Evolutionary conservation across 2,797 vertebrate genomes (phyloP), one percentile per base, ranked within the genome.

Genomic region (Oceanodroma leucorhoa): DNA sequence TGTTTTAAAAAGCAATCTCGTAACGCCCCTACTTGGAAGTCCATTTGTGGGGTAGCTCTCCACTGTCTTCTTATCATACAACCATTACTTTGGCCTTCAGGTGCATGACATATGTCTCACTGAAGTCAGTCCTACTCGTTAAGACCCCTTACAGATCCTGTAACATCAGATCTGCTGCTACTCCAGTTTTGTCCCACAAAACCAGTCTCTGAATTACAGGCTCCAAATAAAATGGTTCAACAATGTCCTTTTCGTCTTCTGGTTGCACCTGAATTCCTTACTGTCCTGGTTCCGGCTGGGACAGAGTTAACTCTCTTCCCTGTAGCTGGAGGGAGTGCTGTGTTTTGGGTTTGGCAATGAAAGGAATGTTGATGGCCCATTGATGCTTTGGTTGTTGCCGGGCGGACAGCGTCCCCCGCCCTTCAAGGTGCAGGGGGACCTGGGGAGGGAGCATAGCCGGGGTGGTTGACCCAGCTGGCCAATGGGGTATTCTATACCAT

Each of bases 91-190:
- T 58, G 29, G 11, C 13, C 32, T 82, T 48, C 16, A 57, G 34
- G 13, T 45, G 23, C 15, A 26, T 18, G 23, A 50, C 10, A 20
- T 9, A 22, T 0, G 0, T 19, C 57, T 41, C 1, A 1, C 3
- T 66, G n/a, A 75, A 34, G 5, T 18, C 2, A 46, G 3, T 41
- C 36, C 40, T 67, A 15, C 19, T 46, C 2, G 1, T 32, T 51
- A 36, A 75, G 51, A 40, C 9, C 2, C 17, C 12, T 87, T 18
- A 43, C 7, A 9, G 10, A 21, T 43, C 41, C 36, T 76, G 23
- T 40, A 72, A 43, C 12, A 14, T 45, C 51, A 61, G 8, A 38
- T 41, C 8, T 55, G 15, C 22, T 83, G 18, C 40, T 89, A 11
- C 5, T 45, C 22, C 29, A 54, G 3, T 34, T 76, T 67, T 10